Base-by-base conservation (phyloP, 1,140 invertebrate genomes). In the Chironomus tepperi region DNA sequence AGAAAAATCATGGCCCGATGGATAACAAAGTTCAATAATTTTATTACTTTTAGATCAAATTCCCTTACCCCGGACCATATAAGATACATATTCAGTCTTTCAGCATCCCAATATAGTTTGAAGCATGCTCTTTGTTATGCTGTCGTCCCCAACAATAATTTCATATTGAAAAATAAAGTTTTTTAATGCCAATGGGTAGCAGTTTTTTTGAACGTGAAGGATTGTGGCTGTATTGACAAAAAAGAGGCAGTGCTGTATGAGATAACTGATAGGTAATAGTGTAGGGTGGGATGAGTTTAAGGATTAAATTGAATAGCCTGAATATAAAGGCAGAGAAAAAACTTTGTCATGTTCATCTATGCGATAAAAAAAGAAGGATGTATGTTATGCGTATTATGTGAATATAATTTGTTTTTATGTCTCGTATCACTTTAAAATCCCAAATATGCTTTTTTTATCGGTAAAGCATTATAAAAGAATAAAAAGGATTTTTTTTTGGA, bases 401-500 rank as follows among this genome's bases (percentile, higher is more conserved):
- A 57, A 57, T 57, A 57, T 57, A 57, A 57, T 57, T 57, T 57
- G 47, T 57, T 57, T 57, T 57, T 57, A 57, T 57, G 47, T 57
- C n/a, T 57, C 47, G 12, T 57, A 57, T 57, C 47, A 57, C 47
- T 57, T 57, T 57, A 57, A 57, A 57, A 57, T 57, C 47, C 47
- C n/a, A 57, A 57, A 57, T 57, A 57, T 57, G 47, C 47, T 57
- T 57, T 57, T 43, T 57, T 57, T 57, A 57, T 57, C 24, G 24
- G 24, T 34, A 34, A 34, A 34, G 24, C 24, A 57, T n/a, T 57
- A 15, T 15, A 5, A 57, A 10, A 10, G 43, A 10, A 47, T 9
- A 57, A n/a, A 15, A 12, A 15, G 47, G 47, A 57, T 57, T 57
- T 57, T 57, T 12, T 5, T 57, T 57, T 0, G 8, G 47, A n/a